Evolutionary conservation across 2,888 invertebrate species (phyloP), one percentile per base, ranked within the genome.

Genomic region (Acanthosepion esculentum): DNA sequence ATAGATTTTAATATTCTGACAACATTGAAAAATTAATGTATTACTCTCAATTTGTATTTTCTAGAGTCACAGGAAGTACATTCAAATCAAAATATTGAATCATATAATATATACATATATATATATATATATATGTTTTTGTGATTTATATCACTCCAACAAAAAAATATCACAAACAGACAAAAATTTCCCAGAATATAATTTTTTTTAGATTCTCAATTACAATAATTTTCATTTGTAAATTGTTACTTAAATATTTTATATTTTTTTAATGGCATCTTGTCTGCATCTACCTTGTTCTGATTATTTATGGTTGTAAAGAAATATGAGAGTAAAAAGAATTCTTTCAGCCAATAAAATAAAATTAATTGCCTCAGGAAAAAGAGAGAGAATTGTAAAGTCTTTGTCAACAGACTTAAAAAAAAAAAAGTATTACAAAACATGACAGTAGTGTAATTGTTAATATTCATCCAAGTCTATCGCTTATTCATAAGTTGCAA

Each of bases 391-490:
- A 78, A 15, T n/a, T 12, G 15, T n/a, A 15, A 33, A 78, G n/a
- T 33, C n/a, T 78, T 78, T 78, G n/a, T 78, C 12, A 33, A n/a
- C 78, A n/a, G 78, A 64, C n/a, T 78, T 78, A n/a, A 78, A 78
- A 78, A n/a, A 78, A 78, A 78, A 29, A 78, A n/a, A n/a, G 23
- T 20, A 59, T 23, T 59, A 7, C 23, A 20, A 23, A 59, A 33
- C 2, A 78, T 78, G 78, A 78, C 78, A 78, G 78, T 59, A 59
- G 2, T 5, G 78, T 78, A 78, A 78, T 78, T 78, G 78, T 78
- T 78, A 78, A 78, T 78, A 78, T 78, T 78, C 78, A 78, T 18
- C 33, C 78, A 78, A 78, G 78, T 78, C 78, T 78, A 78, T 78
- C 78, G 23, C 26, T 59, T 59, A 59, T 59, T 59, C 78, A 78